Evolutionary conservation across 2,888 invertebrate species (phyloP), one percentile per base, ranked within the genome.

Genomic region (Hirtodrosophila alboralis): DNA sequence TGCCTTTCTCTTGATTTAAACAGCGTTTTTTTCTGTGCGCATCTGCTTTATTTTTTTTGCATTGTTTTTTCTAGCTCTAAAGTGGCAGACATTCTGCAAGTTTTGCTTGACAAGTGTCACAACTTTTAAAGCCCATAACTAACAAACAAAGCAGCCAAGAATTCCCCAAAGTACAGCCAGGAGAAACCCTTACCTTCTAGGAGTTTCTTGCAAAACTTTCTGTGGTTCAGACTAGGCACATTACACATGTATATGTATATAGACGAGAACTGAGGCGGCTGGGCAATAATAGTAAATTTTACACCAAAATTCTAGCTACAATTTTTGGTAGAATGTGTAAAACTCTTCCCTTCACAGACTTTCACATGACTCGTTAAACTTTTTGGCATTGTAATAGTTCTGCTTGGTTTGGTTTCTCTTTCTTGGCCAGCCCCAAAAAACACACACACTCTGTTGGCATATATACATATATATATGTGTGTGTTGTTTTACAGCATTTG

Each of bases 331-430:
- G 18, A 5, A 13, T n/a, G n/a, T n/a, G 4, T 26, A 10, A 9
- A 31, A 10, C 21, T 7, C 5, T 31, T 7, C 5, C 27, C 44
- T 33, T 51, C 59, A 41, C 26, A 61, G 53, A 61, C 63, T 64
- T 67, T 70, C 76, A 67, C 71, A 81, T 76, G 84, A 81, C 75
- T 84, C 76, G 84, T 79, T 79, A 70, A 84, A 84, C 85, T 84
- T 83, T 84, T 76, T 83, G 72, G 67, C 60, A 77, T 84, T 84
- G 84, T 84, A 75, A 81, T 79, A 83, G 79, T 83, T 81, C 53
- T 84, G 79, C 83, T 79, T 65, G 79, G 85, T 66, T n/a, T 83
- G 83, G 65, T 64, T 76, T 74, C 63, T 61, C 51, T 61, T 63
- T 72, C 68, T 61, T 60, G 47, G 47, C 14, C 45, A 28, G 33